Conservation (phyloP, 2,113 vertebrate species). For the Sturnus vulgaris region DNA sequence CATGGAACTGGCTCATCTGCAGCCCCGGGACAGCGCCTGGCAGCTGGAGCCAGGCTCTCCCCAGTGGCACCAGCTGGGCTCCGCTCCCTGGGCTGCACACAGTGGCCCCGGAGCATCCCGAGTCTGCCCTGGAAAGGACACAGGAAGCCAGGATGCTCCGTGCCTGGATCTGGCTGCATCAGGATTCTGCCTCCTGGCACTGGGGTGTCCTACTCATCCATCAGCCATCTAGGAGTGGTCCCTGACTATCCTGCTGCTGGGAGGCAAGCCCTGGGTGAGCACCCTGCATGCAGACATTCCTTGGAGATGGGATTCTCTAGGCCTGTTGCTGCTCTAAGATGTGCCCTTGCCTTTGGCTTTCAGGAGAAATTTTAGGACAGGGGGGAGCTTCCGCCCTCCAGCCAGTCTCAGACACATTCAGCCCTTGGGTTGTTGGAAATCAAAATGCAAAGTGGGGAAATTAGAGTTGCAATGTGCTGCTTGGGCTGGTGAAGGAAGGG, state of each 20-base stretch:
- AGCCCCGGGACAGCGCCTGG: not conserved
- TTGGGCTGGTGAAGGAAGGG: not conserved
- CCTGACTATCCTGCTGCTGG: accelerated
- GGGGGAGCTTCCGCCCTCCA: not conserved
- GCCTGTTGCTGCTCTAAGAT: not conserved
- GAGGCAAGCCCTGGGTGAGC: not conserved
- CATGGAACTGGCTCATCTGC: not conserved
- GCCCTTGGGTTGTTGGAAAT: not conserved
- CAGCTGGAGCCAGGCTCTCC: not conserved
- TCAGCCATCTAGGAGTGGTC: not conserved
- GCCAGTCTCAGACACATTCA: not conserved
- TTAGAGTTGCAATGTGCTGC: not conserved
- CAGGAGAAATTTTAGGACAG: not conserved
- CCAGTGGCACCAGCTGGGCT: not conserved
- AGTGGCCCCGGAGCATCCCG: not conserved
- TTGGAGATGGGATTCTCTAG: not conserved
- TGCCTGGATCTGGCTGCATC: not conserved
- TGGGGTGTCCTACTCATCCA: not conserved
- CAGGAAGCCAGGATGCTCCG: not conserved
- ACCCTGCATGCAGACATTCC: not conserved
- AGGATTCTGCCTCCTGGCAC: not conserved
- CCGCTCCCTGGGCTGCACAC: not conserved
- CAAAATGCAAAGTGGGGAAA: not conserved
- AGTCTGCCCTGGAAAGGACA: not conserved
- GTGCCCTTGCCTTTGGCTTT: not conserved